phyloP scores from a whole-genome alignment of 2,113 vertebrate genomes.

The Cochlearius cochlearius region DNA sequence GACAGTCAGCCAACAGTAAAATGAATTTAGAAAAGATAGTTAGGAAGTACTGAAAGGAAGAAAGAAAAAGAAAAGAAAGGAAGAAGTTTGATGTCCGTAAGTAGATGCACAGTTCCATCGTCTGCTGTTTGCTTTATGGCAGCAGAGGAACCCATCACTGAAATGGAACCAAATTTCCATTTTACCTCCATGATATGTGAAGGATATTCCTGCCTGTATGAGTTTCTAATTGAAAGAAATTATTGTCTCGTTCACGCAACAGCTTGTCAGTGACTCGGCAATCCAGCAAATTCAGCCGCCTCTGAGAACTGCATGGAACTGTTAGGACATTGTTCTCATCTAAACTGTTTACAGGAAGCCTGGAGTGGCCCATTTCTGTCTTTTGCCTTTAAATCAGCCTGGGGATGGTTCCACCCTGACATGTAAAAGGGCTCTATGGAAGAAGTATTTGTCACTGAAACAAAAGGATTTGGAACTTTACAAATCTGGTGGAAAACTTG shows the following conservation, averaged over 20 bases:
- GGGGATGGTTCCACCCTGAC: slow-evolving; percentile 9
- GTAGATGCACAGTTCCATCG: background rate
- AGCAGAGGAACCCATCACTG: background rate
- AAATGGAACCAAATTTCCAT: background rate
- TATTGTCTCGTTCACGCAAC: background rate
- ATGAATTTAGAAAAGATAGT: slow-evolving; percentile 32
- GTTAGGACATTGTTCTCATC: slow-evolving; percentile 3
- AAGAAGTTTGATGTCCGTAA: background rate
- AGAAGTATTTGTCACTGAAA: slow-evolving; percentile 18
- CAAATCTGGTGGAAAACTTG: slow-evolving; percentile 28
- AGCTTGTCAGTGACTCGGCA: slow-evolving; percentile 31
- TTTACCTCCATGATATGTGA: background rate
- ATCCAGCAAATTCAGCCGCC: slow-evolving; percentile 5
- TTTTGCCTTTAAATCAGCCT: slow-evolving; percentile 40
- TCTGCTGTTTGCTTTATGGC: background rate
- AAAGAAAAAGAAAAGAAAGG: background rate
- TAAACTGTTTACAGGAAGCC: slow-evolving; percentile 45
- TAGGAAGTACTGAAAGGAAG: slow-evolving; percentile 32
- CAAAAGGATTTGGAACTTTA: slow-evolving; percentile 16
- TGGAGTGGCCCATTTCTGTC: slow-evolving; percentile 7
- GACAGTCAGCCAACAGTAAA: slow-evolving; percentile 51
- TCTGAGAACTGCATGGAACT: slow-evolving; percentile 11
- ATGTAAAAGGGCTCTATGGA: background rate
- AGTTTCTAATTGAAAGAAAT: slow-evolving; percentile 32
- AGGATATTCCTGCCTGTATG: background rate